These are phyloP conservation scores for Cottus gobio DNA, from an alignment of 2,113 vertebrate genomes.

Conservation along the genomic window DNA sequence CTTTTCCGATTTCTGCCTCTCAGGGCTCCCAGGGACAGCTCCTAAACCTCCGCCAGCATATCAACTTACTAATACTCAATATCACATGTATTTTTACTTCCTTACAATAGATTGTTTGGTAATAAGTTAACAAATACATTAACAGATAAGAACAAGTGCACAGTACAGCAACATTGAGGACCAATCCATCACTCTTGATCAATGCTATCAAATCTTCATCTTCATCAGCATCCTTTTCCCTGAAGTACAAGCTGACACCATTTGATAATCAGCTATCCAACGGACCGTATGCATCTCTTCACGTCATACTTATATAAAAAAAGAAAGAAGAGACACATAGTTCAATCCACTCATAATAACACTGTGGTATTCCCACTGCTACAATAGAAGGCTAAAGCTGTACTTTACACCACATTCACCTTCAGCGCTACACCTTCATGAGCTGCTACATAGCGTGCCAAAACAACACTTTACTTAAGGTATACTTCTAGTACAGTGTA, in stretches of 20 bases:
- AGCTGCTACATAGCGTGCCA: conserved; percentile 42
- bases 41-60: background rate
- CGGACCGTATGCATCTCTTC: background rate
- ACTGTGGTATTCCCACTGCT: background rate
- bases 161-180: background rate
- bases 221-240: background rate
- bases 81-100: background rate
- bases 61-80: background rate
- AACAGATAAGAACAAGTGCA: background rate
- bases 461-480: conserved; percentile 1
- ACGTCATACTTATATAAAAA: background rate
- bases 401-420: conserved; percentile 8
- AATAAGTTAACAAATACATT: background rate
- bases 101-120: background rate
- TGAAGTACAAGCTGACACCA: background rate
- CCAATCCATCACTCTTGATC: background rate
- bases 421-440: conserved; percentile 8
- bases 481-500: background rate
- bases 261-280: rapidly evolving
- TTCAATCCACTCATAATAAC: background rate
- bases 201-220: background rate
- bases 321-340: background rate
- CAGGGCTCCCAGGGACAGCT: background rate
- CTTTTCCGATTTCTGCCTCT: background rate
- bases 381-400: conserved; percentile 6